These are phyloP conservation scores for Drosophila mimetica DNA, from an alignment of 2,888 invertebrate species.

Conservation along the genomic window DNA sequence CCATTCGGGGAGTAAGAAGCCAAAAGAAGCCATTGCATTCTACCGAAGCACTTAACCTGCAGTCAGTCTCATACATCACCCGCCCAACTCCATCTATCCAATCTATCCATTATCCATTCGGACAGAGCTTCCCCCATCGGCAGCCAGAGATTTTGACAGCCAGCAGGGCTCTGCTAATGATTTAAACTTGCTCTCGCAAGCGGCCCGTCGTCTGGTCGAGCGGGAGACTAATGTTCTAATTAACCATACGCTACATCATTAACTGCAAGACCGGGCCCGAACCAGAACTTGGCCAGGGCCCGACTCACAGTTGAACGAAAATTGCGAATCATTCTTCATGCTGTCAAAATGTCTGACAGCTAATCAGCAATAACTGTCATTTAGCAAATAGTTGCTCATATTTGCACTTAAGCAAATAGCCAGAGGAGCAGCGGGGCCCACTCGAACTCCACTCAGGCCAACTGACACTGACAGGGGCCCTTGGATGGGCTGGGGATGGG, in stretches of 20 bases:
- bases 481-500: constrained; percentile 3
- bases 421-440: constrained; percentile 20
- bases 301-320: constrained; percentile 39
- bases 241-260: constrained; percentile 77
- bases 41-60: constrained; percentile 50
- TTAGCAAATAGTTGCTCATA: constrained; percentile 81
- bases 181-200: constrained; percentile 57
- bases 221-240: constrained; percentile 73
- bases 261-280: constrained; percentile 55
- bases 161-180: constrained; percentile 53
- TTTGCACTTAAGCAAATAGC: constrained; percentile 81
- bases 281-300: constrained; percentile 1
- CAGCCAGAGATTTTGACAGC: constrained; percentile 59
- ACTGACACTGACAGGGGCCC: constrained; percentile 67
- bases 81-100: constrained; percentile 36
- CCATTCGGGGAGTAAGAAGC: not conserved
- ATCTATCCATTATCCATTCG: constrained; percentile 36
- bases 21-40: constrained; percentile 15
- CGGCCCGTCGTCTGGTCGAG: constrained; percentile 8
- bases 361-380: constrained; percentile 82
- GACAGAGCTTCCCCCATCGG: constrained; percentile 18
- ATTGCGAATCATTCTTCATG: constrained; percentile 77
- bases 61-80: constrained; percentile 29
- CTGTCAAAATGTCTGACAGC: constrained; percentile 80
- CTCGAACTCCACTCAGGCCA: constrained; percentile 23